Conservation (phyloP, 2,888 invertebrate species). For the Orthonevra nobilis region DNA sequence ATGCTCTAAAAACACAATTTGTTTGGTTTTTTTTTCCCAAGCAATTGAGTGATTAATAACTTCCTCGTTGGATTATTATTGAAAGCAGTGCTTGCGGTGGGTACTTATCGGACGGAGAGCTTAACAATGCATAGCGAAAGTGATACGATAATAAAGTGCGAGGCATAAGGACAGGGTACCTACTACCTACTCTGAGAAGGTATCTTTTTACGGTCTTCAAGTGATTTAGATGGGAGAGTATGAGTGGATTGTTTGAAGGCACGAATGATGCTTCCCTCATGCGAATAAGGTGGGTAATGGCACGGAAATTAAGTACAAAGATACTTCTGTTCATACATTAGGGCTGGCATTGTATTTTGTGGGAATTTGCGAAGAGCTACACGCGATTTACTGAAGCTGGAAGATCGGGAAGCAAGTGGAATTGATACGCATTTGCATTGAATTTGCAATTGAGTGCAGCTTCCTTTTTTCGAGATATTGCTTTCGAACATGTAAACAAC, state of each 20-base stretch:
- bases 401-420: not conserved
- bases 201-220: constrained; percentile 1
- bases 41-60: constrained; percentile 58
- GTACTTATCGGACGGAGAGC: not conserved
- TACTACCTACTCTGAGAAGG: constrained; percentile 4
- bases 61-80: constrained; percentile 50
- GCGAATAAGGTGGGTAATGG: constrained; percentile 19
- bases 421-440: not conserved
- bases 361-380: not conserved
- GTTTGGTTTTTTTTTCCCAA: constrained; percentile 43
- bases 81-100: not conserved
- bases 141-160: constrained; percentile 11
- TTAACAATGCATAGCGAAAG: constrained; percentile 19
- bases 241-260: not conserved
- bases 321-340: too few relatives aligned
- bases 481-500: too few relatives aligned
- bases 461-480: too few relatives aligned
- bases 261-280: not conserved
- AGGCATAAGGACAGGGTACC: not conserved
- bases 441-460: too few relatives aligned
- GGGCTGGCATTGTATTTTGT: constrained; percentile 1
- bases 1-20: constrained; percentile 25
- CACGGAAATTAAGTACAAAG: constrained; percentile 5
- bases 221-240: not conserved
- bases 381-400: not conserved